Percentiles rank a stretch among this genome's conserved stretches.
phyloP scores from a whole-genome alignment of 2,888 invertebrate species.

The Hecatera dysodea region DNA sequence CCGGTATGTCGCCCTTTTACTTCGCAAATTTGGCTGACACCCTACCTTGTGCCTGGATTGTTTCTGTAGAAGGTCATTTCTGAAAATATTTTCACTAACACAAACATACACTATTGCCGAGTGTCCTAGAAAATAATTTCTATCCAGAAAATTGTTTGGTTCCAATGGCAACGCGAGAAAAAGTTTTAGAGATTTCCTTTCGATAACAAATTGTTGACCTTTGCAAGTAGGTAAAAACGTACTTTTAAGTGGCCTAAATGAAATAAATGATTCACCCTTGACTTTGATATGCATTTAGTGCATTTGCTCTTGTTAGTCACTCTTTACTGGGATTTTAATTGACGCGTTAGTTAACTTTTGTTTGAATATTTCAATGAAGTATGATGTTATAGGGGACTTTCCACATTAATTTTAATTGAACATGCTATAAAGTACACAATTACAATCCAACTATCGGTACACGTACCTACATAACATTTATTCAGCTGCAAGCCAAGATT shows the following conservation, averaged over 20 bases:
- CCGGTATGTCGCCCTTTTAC: too few species aligned
- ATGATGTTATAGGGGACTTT: constrained; percentile 2
- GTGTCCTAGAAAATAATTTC: too few species aligned
- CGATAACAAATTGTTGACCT: background rate
- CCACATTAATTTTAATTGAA: background rate
- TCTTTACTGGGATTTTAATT: constrained; percentile 9
- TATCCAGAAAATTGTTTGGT: too few species aligned
- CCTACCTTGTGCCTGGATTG: too few species aligned
- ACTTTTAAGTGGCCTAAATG: background rate
- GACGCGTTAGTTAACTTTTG: too few species aligned
- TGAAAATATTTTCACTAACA: too few species aligned
- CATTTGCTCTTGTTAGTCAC: background rate
- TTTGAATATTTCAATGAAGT: background rate
- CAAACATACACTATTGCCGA: too few species aligned
- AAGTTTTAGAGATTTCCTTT: background rate
- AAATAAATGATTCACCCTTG: background rate
- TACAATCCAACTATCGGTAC: background rate
- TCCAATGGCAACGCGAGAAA: too few species aligned
- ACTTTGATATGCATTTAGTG: constrained; percentile 1
- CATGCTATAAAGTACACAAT: background rate
- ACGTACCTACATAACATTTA: background rate
- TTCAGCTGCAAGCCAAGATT: background rate
- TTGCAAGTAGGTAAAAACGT: background rate
- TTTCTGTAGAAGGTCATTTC: too few species aligned
- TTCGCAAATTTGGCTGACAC: too few species aligned